These are phyloP conservation scores for Phaethon lepturus DNA, from an alignment of 2,113 vertebrate species.

Conservation along the genomic window DNA sequence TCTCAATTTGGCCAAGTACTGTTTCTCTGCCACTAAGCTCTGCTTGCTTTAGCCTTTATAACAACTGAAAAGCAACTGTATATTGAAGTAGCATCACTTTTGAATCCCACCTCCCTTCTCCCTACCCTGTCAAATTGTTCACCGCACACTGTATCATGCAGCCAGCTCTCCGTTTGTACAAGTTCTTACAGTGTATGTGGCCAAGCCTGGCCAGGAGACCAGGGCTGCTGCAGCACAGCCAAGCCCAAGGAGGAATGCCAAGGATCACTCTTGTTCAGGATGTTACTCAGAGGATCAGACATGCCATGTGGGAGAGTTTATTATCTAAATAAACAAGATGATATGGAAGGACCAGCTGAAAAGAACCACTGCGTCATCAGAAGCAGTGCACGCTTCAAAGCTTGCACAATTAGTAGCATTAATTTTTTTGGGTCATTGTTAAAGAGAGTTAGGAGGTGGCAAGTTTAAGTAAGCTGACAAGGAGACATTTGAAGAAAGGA, in stretches of 20 bases:
- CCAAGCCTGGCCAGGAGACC: not conserved
- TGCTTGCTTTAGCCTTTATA: not conserved
- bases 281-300: not conserved
- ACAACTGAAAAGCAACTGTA: not conserved
- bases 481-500: not conserved
- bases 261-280: not conserved
- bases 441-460: not conserved
- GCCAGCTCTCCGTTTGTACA: rapidly evolving
- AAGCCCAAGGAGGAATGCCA: not conserved
- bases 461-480: not conserved
- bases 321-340: slow-evolving; percentile 21
- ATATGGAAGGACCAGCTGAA: not conserved
- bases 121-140: not conserved
- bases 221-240: not conserved
- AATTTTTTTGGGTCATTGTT: rapidly evolving
- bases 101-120: not conserved
- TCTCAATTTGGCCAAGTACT: not conserved
- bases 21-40: not conserved
- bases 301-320: not conserved
- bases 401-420: not conserved
- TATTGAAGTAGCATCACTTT: not conserved
- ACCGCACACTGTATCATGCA: not conserved
- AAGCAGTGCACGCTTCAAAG: rapidly evolving
- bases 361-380: not conserved
- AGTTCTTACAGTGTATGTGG: rapidly evolving